Conservation (phyloP, 2,113 vertebrate genomes). For the Nibea coibor region DNA sequence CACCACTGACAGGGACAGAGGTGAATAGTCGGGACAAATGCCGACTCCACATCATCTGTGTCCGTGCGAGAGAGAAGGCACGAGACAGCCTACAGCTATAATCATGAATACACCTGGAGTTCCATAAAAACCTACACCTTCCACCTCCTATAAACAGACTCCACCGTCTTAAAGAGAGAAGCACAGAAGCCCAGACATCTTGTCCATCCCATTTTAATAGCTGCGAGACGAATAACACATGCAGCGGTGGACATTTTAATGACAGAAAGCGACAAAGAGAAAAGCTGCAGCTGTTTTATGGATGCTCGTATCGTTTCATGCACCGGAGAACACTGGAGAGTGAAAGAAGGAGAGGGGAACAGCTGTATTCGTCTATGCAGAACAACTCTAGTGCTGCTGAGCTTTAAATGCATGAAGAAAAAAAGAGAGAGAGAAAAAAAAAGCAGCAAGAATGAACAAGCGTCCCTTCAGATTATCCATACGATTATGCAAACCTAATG, state of each 20-base stretch:
- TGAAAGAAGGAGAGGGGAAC: constrained; percentile 14
- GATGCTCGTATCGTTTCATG: not conserved
- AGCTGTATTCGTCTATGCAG: not conserved
- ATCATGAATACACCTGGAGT: constrained; percentile 8
- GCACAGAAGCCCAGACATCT: constrained; percentile 25
- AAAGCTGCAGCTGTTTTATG: constrained; percentile 33
- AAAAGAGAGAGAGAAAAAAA: not conserved
- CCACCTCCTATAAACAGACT: constrained; percentile 25
- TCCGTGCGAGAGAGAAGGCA: not conserved
- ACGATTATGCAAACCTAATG: constrained; percentile 19
- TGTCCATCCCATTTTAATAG: constrained; percentile 19
- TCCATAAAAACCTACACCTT: constrained; percentile 5
- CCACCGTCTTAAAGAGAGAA: not conserved
- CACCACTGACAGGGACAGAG: constrained; percentile 53
- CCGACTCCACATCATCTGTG: constrained; percentile 5
- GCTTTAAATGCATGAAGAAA: not conserved
- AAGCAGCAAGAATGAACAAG: constrained; percentile 9
- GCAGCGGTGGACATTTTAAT: constrained; percentile 38
- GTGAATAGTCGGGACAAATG: constrained; percentile 20
- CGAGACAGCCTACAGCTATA: not conserved
- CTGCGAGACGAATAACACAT: constrained; percentile 19
- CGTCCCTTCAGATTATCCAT: constrained; percentile 4
- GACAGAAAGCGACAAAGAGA: constrained; percentile 34
- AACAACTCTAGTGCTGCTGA: not conserved
- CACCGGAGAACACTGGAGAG: constrained; percentile 11